Base-by-base conservation (phyloP, 2,888 invertebrate genomes). In the Aporophyla lueneburgensis region DNA sequence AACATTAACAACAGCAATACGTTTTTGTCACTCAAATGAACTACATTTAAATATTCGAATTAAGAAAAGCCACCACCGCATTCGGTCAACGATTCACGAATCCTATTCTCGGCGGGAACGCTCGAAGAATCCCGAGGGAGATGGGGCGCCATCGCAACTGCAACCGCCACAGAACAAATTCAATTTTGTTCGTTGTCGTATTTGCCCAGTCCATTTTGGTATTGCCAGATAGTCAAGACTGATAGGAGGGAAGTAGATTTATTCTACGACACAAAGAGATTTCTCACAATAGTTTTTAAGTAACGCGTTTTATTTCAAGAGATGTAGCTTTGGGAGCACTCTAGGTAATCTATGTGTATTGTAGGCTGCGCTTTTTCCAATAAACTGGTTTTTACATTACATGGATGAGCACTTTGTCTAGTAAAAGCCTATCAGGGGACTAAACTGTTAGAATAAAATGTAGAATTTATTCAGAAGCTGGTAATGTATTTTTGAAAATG, bases 111-210 rank as follows among this genome's bases (percentile, higher is more conserved):
- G 77, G 81, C 84, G 87, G 83, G 79, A 84, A 86, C 77, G 85
- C 85, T 86, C 87, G 87, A 89, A 88, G 81, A 81, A 81, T 90
- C 94, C 90, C 92, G 77, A 66, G 92, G 89, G 93, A 92, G 79
- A 62, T 76, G 81, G 77, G 78, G 80, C 89, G 84, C 86, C 90
- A 89, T 89, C 89, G 81, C 81, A 78, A 89, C 88, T 89, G 87
- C 88, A 88, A 85, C 88, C 83, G 85, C 90, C 86, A 88, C 90
- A 90, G 91, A 90, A 92, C 92, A 93, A 95, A 95, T 94, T 95
- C 93, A 95, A 95, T 95, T 95, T 93, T 89, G 89, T 92, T 91
- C 90, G 91, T 91, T 92, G 84, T 92, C 92, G 93, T 92, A 93
- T 94, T 94, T 92, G 92, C 89, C 86, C 90, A 89, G 91, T 93